Percentiles rank a stretch among this genome's conserved stretches.
These are phyloP conservation scores for Camponotus fellah DNA, from an alignment of 2,888 invertebrate genomes.

Conservation along the genomic window DNA sequence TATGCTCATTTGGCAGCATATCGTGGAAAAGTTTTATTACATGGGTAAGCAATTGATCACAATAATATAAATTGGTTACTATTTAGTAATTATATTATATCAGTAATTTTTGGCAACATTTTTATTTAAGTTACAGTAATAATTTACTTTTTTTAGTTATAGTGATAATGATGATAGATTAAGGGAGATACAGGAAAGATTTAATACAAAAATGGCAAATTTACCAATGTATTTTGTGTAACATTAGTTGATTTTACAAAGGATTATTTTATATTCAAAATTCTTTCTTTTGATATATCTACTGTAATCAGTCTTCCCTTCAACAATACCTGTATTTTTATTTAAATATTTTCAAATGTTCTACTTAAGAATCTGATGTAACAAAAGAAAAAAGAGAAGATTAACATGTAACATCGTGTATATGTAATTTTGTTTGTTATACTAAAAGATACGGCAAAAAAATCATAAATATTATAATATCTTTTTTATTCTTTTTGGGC, in stretches of 20 bases:
- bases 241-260: neutral
- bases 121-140: neutral
- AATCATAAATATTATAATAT: neutral
- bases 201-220: too few relatives aligned
- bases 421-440: neutral
- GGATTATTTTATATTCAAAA: neutral
- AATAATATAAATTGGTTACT: neutral
- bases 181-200: too few relatives aligned
- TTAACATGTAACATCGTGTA: neutral
- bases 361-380: neutral
- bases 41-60: conserved; percentile 83
- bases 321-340: neutral
- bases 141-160: neutral
- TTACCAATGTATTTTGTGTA: neutral
- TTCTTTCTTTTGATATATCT: neutral
- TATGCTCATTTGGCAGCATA: conserved; percentile 95
- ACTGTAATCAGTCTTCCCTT: neutral
- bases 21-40: conserved; percentile 88
- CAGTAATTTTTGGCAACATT: neutral
- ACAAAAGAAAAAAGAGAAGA: neutral
- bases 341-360: neutral
- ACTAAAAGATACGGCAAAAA: neutral
- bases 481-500: neutral
- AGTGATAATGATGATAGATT: too few relatives aligned
- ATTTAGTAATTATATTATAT: neutral